Percentiles rank a stretch among this genome's conserved stretches.
Evolutionary conservation across 1,140 invertebrate species (phyloP).

Genomic region (Rhyacophila brunnea): DNA sequence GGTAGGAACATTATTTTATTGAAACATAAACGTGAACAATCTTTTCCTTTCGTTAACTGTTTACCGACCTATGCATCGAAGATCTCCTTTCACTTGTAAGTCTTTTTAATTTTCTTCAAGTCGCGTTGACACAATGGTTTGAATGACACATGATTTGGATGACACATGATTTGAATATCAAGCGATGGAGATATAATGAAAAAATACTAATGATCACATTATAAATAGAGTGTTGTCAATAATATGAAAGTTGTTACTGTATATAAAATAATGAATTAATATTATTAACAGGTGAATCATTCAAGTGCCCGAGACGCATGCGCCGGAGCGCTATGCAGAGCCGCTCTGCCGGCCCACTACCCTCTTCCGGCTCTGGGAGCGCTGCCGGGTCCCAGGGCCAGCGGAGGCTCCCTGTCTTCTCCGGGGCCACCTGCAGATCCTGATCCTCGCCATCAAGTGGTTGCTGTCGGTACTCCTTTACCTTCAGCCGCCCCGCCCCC

Average conservation of each 20-base stretch:
- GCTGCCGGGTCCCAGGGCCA: conserved; percentile 53
- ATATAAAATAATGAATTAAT: background rate
- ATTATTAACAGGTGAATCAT: conserved; percentile 41
- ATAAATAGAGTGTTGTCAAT: background rate
- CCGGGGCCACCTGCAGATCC: conserved; percentile 43
- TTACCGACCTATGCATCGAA: too few species aligned
- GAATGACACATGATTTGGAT: too few species aligned
- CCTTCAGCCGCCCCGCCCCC: conserved; percentile 77
- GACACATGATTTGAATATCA: too few species aligned
- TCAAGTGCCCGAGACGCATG: conserved; percentile 79
- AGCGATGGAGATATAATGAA: background rate
- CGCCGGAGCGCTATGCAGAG: conserved; percentile 90
- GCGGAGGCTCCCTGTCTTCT: conserved; percentile 54
- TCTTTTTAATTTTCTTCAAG: background rate
- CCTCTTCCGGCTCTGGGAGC: conserved; percentile 80
- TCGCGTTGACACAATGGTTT: too few species aligned
- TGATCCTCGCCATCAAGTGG: conserved; percentile 86
- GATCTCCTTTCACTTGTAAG: too few species aligned
- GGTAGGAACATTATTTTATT: conserved; percentile 34
- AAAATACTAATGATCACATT: background rate
- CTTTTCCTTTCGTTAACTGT: too few species aligned
- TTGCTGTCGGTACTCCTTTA: conserved; percentile 89
- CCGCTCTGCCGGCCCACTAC: conserved; percentile 93
- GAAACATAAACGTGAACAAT: too few species aligned
- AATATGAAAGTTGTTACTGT: too few species aligned